Percentiles rank a stretch among this genome's conserved stretches.
These are phyloP conservation scores for Cheilosia grossa DNA, from an alignment of 2,888 invertebrate genomes.

Conservation along the genomic window DNA sequence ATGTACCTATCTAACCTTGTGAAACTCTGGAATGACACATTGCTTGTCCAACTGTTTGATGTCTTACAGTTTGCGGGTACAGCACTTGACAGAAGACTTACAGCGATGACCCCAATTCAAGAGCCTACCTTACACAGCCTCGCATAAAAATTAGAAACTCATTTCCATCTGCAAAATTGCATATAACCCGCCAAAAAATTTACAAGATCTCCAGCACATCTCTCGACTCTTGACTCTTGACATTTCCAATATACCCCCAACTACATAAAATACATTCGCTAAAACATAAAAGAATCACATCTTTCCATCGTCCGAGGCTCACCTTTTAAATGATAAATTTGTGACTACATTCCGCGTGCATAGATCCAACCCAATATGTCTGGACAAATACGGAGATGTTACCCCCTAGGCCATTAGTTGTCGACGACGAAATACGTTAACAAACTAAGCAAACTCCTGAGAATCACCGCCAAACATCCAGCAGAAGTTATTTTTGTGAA, in stretches of 20 bases:
- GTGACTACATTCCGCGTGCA: conserved; percentile 22
- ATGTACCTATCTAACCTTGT: no score
- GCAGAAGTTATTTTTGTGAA: background rate
- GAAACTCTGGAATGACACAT: no score
- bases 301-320: conserved; percentile 21
- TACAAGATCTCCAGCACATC: conserved; percentile 9
- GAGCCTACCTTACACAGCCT: background rate
- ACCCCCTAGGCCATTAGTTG: conserved; percentile 17
- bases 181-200: background rate
- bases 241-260: conserved; percentile 19
- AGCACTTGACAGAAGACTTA: no score
- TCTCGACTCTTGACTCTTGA: conserved; percentile 30
- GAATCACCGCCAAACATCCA: conserved; percentile 13
- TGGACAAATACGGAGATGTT: conserved; percentile 24
- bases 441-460: conserved; percentile 30
- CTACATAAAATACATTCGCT: background rate
- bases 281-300: conserved; percentile 12
- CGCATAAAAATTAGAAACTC: background rate
- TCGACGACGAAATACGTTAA: conserved; percentile 19
- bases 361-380: conserved; percentile 27
- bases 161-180: background rate
- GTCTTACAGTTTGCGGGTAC: no score
- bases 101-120: background rate
- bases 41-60: no score
- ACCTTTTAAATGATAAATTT: conserved; percentile 44